Evolutionary conservation across 2,797 vertebrate species (phyloP), one percentile per base, ranked within the genome.

Genomic region (Anas bernieri): DNA sequence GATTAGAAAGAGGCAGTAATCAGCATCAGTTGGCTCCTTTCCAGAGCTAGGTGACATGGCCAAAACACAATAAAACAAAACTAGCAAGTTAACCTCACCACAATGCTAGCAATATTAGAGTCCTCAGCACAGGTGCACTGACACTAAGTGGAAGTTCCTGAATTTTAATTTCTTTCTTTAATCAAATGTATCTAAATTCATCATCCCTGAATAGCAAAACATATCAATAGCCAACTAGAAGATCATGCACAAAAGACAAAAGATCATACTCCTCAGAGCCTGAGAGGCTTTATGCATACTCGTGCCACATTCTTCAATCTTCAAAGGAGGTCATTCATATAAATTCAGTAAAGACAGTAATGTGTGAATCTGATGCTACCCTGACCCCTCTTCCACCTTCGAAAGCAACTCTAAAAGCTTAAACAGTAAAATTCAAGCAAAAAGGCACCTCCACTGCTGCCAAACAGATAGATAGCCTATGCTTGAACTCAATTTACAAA

Each of bases 341-440:
- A 98, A 98, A 98, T 98, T 98, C 97, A 97, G 97, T 96, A 97
- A 98, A 97, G 98, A 98, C 97, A 98, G 98, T 98, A 98, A 98
- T 98, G 95, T 97, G 97, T 97, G 97, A 97, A 97, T 98, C 96
- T 97, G 96, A 97, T 97, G 96, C 97, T 96, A 97, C 96, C 96
- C 96, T 98, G 98, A 98, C 98, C 97, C 81, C 96, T 95, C 89
- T 97, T 95, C 94, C 96, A 98, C 97, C 96, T 97, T 96, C 86
- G 94, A 97, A 97, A 96, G 95, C 95, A 97, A 97, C 96, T 98
- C 96, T 97, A 97, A 97, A 96, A 96, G 97, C 97, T 97, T 96
- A 96, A 98, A 98, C 97, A 97, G 97, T 98, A 98, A 98, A 97
- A 98, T 96, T 97, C 96, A 97, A 96, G 97, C 94, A 96, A 97